phyloP scores from a whole-genome alignment of 1,140 invertebrate species.

The Macrobrachium rosenbergii region DNA sequence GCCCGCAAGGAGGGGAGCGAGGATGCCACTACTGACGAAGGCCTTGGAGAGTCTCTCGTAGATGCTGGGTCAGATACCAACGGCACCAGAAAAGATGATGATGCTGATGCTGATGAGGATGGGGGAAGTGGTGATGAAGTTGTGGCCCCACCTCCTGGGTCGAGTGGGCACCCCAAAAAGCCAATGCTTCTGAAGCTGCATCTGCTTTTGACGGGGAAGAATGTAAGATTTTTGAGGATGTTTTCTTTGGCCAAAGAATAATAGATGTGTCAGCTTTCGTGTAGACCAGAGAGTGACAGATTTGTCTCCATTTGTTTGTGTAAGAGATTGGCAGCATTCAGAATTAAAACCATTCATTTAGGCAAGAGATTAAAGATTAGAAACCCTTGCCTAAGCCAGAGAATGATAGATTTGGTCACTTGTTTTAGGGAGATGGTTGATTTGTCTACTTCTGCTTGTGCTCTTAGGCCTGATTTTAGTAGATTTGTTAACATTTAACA shows the following conservation, averaged over 20 bases:
- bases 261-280: too few relatives aligned
- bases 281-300: too few relatives aligned
- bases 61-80: constrained; percentile 3
- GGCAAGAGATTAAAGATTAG: too few relatives aligned
- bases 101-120: neutral
- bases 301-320: too few relatives aligned
- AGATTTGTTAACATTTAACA: too few relatives aligned
- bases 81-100: neutral
- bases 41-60: constrained; percentile 46
- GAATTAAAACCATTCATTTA: too few relatives aligned
- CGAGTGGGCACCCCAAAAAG: constrained; percentile 51
- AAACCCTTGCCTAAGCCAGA: too few relatives aligned
- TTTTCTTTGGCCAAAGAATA: neutral
- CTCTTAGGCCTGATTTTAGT: too few relatives aligned
- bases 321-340: too few relatives aligned
- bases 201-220: constrained; percentile 45
- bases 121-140: neutral
- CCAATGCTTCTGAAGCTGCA: constrained; percentile 57
- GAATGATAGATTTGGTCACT: too few relatives aligned
- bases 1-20: neutral
- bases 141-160: constrained; percentile 23
- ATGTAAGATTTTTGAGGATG: neutral
- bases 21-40: constrained; percentile 32
- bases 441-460: too few relatives aligned
- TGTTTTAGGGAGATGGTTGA: too few relatives aligned